phyloP scores from a whole-genome alignment of 2,888 invertebrate species.

The Ypsolopha sequella region DNA sequence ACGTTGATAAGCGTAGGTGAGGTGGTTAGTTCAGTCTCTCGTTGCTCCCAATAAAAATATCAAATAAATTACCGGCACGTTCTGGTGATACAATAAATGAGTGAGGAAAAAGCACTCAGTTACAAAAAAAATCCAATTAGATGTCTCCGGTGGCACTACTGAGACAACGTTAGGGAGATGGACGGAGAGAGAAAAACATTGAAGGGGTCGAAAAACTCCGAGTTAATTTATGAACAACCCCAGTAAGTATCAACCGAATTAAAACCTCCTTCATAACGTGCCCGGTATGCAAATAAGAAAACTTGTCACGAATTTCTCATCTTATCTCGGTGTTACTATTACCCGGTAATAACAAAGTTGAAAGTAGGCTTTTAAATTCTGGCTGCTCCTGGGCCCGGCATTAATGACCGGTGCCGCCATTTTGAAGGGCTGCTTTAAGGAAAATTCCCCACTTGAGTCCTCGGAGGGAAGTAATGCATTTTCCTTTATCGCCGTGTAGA shows the following conservation, averaged over 20 bases:
- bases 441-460: slow-evolving; percentile 38
- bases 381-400: slow-evolving; percentile 36
- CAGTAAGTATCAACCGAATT: slow-evolving; percentile 11
- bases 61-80: too few species aligned
- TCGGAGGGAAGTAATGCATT: slow-evolving; percentile 64
- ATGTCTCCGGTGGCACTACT: slow-evolving; percentile 4
- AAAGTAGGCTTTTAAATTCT: slow-evolving; percentile 54
- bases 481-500: slow-evolving; percentile 63
- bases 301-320: slow-evolving; percentile 22
- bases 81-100: too few species aligned
- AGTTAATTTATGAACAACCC: slow-evolving; percentile 9
- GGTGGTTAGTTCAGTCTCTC: too few species aligned
- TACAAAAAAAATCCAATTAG: slow-evolving; percentile 1
- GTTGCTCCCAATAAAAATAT: too few species aligned
- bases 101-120: neutral
- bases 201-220: neutral
- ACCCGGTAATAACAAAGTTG: slow-evolving; percentile 38
- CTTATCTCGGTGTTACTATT: slow-evolving; percentile 24
- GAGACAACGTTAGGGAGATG: slow-evolving; percentile 11
- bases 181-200: slow-evolving; percentile 3
- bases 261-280: slow-evolving; percentile 3
- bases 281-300: slow-evolving; percentile 13
- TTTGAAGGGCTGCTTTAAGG: slow-evolving; percentile 54
- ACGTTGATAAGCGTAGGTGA: too few species aligned
- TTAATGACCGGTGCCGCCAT: slow-evolving; percentile 57